phyloP scores from a whole-genome alignment of 2,797 vertebrate species.

The Sebastes hopkinsi region DNA sequence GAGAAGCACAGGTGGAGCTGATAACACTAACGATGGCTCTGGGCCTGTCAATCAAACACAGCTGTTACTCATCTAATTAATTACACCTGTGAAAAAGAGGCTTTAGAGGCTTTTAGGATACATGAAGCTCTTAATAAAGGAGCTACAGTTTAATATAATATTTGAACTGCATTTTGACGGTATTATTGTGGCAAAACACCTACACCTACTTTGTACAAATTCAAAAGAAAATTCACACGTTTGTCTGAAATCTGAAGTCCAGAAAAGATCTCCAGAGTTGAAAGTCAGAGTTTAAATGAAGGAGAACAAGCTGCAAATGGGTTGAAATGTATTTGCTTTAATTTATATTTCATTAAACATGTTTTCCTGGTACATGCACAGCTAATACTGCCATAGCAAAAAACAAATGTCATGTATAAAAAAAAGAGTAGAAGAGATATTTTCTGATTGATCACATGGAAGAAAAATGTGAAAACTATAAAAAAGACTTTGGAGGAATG shows the following conservation, averaged over 20 bases:
- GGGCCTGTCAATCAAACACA: not conserved
- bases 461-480: conserved; percentile 15
- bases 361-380: not conserved
- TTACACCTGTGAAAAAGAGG: not conserved
- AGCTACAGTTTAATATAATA: not conserved
- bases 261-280: not conserved
- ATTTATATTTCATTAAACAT: not conserved
- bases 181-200: not conserved
- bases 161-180: not conserved
- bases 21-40: not conserved
- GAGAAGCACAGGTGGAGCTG: not conserved
- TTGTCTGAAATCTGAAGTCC: not conserved
- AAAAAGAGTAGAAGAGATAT: not conserved
- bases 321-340: not conserved
- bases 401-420: not conserved
- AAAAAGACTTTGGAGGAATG: conserved; percentile 1
- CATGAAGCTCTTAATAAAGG: not conserved
- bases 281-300: not conserved
- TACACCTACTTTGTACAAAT: not conserved
- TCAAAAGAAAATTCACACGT: not conserved
- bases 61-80: not conserved
- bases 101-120: not conserved
- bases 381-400: not conserved
- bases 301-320: not conserved
- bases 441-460: not conserved